phyloP scores from a whole-genome alignment of 2,888 invertebrate species.

The Synergus japonicus region DNA sequence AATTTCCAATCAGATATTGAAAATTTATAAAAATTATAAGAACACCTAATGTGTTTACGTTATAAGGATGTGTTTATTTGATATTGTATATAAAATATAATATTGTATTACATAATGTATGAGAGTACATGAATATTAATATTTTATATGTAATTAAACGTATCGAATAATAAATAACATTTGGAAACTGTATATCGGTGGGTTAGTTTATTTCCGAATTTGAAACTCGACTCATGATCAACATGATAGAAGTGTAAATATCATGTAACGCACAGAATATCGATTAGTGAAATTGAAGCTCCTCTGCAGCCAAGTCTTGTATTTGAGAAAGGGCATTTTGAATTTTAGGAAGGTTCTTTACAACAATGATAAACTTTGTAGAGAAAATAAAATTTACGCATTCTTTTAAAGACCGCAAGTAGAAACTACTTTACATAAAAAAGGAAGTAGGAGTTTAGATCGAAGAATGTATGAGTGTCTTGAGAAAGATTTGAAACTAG shows the following conservation, averaged over 20 bases:
- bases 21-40: too few relatives aligned
- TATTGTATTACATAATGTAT: too few relatives aligned
- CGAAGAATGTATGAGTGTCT: neutral
- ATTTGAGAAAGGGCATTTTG: neutral
- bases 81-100: too few relatives aligned
- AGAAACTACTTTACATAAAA: neutral
- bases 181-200: conserved; percentile 12
- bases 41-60: too few relatives aligned
- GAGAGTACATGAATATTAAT: too few relatives aligned
- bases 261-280: conserved; percentile 21
- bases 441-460: neutral
- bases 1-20: neutral
- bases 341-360: neutral
- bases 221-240: conserved; percentile 13
- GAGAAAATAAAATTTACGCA: neutral
- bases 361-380: neutral
- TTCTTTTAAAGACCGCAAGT: too few relatives aligned
- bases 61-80: neutral
- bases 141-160: too few relatives aligned
- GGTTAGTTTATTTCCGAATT: conserved; percentile 16
- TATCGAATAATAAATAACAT: neutral
- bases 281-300: conserved; percentile 15
- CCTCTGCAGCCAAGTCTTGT: neutral
- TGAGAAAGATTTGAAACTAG: neutral
- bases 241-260: conserved; percentile 18